Conservation (phyloP, 1,140 invertebrate species). For the Trichoplusia ni region DNA sequence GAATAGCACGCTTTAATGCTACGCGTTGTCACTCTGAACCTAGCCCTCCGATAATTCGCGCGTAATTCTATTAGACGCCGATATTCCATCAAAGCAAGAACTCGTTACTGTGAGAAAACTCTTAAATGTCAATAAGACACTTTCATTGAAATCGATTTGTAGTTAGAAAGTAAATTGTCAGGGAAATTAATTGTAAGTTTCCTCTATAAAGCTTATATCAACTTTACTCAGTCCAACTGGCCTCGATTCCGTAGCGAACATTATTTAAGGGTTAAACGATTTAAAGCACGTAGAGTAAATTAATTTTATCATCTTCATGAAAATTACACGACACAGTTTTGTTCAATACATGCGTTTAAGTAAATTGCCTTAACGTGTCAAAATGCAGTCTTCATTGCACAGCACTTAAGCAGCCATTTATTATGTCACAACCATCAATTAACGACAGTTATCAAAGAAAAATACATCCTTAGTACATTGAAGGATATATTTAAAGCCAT, state of each 20-base stretch:
- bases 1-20: constrained; percentile 6
- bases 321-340: neutral
- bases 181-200: neutral
- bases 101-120: neutral
- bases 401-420: neutral
- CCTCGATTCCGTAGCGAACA: neutral
- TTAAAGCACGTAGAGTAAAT: neutral
- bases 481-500: neutral
- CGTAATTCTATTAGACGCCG: constrained; percentile 15
- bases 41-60: constrained; percentile 11
- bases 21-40: neutral
- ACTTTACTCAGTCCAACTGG: neutral
- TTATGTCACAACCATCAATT: constrained; percentile 2
- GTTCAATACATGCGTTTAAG: neutral
- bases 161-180: constrained; percentile 16
- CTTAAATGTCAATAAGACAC: constrained; percentile 27
- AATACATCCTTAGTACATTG: neutral
- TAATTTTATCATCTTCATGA: neutral
- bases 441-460: neutral
- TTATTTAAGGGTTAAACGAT: neutral
- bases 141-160: constrained; percentile 25
- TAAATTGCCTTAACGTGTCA: neutral
- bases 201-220: neutral
- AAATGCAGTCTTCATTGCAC: neutral
- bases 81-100: neutral